Base-by-base conservation (phyloP, 2,888 invertebrate species). In the Lypha dubia region DNA sequence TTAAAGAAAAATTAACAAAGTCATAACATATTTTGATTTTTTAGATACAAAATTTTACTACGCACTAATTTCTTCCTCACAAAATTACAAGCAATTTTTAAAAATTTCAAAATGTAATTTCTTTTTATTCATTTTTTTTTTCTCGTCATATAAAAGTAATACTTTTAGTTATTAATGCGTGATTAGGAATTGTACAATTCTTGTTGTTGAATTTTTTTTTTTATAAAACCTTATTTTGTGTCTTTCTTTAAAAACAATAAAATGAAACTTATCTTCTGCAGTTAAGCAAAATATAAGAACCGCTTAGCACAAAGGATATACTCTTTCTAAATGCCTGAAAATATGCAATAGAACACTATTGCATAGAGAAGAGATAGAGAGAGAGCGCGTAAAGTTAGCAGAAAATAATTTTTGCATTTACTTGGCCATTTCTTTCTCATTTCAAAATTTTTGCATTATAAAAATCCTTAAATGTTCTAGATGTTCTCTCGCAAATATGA, bases 261-360 rank as follows among this genome's bases (percentile, higher is more conserved):
- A 65, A 35, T 44, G 28, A 63, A 65, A 51, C 15, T 17, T 8
- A 38, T 35, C 53, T 79, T 58, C 70, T 51, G 60, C 22, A 67
- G 46, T 60, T 51, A 71, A 80, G 75, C 82, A 86, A 82, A 86
- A 70, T 85, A 87, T 73, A 85, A 79, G 87, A 86, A 86, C 87
- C 87, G 86, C 75, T 86, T 86, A 83, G 86, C 86, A 86, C 90
- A 88, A 91, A 90, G 90, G 90, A 90, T 90, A 88, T 89, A 90
- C 90, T 90, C 91, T 90, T 89, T 91, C 90, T 90, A 87, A 86
- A 83, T 58, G 63, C 74, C 77, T 70, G 6, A 84, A 81, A 79
- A 70, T 84, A 81, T 84, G 84, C 77, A 84, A 56, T 74, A 63
- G 46, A 8, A 58, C 53, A 63, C 3, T 35, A 46, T 3, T 44